Percentiles rank a stretch among this genome's conserved stretches.
Evolutionary conservation across 2,888 invertebrate genomes (phyloP).

Genomic region (Thumatha senex): DNA sequence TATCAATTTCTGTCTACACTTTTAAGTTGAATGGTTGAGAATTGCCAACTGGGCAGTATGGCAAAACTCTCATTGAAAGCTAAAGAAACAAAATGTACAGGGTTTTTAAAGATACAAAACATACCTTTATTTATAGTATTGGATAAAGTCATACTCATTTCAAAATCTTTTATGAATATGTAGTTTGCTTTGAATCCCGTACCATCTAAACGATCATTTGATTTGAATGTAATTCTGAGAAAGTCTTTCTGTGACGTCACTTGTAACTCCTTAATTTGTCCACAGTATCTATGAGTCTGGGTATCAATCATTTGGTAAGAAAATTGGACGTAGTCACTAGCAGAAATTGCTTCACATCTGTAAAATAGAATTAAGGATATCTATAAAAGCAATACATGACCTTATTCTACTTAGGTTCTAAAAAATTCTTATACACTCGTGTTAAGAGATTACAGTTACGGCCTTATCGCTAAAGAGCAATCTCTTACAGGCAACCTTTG

Average conservation of each 20-base stretch:
- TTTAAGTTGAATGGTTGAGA: too few species aligned
- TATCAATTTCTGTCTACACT: too few species aligned
- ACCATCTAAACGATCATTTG: conserved; percentile 96
- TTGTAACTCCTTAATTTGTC: conserved; percentile 89
- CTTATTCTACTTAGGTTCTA: neutral
- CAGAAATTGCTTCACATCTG: conserved; percentile 95
- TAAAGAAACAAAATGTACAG: too few species aligned
- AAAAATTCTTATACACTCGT: neutral
- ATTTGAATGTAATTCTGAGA: conserved; percentile 95
- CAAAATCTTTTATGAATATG: conserved; percentile 89
- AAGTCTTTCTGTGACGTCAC: conserved; percentile 94
- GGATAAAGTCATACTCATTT: conserved; percentile 75
- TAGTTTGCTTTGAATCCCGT: conserved; percentile 97
- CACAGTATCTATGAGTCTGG: conserved; percentile 93
- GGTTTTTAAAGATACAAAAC: conserved; percentile 5
- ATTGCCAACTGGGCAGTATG: too few species aligned
- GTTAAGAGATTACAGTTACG: too few species aligned
- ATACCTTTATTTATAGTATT: conserved; percentile 56
- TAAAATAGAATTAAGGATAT: conserved; percentile 14
- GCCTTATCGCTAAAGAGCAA: too few species aligned
- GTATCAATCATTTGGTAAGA: conserved; percentile 95
- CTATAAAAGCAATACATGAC: neutral
- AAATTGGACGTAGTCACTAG: conserved; percentile 98
- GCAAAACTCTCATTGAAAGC: too few species aligned
- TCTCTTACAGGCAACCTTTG: too few species aligned